Percentiles rank a stretch among this genome's conserved stretches.
phyloP scores from a whole-genome alignment of 2,888 invertebrate species.

The Drosophila cyrtoloma region DNA sequence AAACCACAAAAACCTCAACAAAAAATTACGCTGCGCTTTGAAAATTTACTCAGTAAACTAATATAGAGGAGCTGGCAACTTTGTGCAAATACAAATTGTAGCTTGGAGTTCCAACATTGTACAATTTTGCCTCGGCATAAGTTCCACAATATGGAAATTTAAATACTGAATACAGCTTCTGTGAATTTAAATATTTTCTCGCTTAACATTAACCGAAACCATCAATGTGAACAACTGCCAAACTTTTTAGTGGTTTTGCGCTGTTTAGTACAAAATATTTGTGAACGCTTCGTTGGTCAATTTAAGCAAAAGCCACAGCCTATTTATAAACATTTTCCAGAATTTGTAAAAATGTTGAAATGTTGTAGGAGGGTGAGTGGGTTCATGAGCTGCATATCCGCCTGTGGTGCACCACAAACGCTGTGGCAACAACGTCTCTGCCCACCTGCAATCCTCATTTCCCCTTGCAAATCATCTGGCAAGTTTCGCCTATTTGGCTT shows the following conservation, averaged over 20 bases:
- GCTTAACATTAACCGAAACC: slow-evolving; percentile 14
- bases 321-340: slow-evolving; percentile 74
- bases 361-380: slow-evolving; percentile 13
- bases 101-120: not conserved
- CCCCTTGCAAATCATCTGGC: not conserved
- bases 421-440: slow-evolving; percentile 48
- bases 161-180: not conserved
- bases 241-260: slow-evolving; percentile 57
- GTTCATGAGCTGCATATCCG: slow-evolving; percentile 54
- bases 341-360: slow-evolving; percentile 13
- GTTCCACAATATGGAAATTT: not conserved
- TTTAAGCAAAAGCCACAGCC: slow-evolving; percentile 66
- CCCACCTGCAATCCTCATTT: not conserved
- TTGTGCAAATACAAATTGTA: slow-evolving; percentile 1
- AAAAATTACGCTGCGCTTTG: slow-evolving; percentile 21
- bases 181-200: not conserved
- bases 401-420: slow-evolving; percentile 71
- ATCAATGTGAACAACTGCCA: slow-evolving; percentile 42
- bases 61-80: slow-evolving; percentile 22
- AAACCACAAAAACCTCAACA: slow-evolving; percentile 37
- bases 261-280: slow-evolving; percentile 33
- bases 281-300: slow-evolving; percentile 48
- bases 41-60: slow-evolving; percentile 30
- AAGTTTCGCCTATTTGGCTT: slow-evolving; percentile 37
- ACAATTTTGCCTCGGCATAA: not conserved